Percentiles rank a stretch among this genome's conserved stretches.
Conservation (phyloP, 2,797 vertebrate species). For the Trichosurus vulpecula region DNA sequence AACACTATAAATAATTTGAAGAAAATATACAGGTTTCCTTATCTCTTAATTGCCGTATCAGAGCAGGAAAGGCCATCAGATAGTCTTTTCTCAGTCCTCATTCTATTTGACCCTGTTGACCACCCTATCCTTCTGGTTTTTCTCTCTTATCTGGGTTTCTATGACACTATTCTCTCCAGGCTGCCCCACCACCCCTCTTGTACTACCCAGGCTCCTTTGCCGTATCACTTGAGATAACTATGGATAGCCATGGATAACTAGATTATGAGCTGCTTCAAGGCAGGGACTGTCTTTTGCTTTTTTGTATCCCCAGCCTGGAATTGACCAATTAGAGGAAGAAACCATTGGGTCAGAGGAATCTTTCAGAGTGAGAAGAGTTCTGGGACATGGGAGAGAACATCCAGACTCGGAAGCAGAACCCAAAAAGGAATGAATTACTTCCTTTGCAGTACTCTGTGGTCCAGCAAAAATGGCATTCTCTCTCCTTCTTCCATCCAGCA, state of each 20-base stretch:
- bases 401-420: neutral
- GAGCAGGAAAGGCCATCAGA: neutral
- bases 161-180: neutral
- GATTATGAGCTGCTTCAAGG: neutral
- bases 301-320: neutral
- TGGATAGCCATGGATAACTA: neutral
- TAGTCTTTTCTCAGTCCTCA: neutral
- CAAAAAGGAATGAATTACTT: neutral
- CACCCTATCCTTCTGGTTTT: neutral
- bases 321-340: neutral
- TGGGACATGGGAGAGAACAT: neutral
- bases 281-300: neutral
- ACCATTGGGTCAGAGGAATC: neutral
- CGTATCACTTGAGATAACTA: neutral
- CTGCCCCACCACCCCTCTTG: neutral
- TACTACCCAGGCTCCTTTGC: neutral
- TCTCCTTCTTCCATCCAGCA: neutral
- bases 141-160: neutral
- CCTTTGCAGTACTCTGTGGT: neutral
- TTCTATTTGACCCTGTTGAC: neutral
- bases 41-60: neutral
- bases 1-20: slow-evolving; percentile 19
- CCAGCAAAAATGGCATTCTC: neutral
- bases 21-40: slow-evolving; percentile 49
- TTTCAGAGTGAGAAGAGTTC: neutral